phyloP scores from a whole-genome alignment of 2,888 invertebrate genomes.

The Tortricodes alternella region DNA sequence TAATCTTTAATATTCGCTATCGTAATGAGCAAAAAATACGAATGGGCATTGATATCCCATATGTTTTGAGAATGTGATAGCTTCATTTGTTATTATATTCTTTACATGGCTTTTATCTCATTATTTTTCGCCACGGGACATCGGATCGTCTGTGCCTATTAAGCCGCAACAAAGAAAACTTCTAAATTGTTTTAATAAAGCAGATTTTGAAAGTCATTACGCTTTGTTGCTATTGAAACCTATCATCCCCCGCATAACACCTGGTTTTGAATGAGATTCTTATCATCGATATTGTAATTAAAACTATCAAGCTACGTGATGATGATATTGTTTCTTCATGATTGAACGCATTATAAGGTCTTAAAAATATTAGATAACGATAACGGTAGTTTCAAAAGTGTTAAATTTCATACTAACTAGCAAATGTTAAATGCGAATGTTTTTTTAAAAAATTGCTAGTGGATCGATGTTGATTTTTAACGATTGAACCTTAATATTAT shows the following conservation, averaged over 20 bases:
- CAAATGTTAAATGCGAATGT: too few relatives aligned
- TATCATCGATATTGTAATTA: slow-evolving; percentile 69
- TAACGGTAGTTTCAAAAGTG: too few relatives aligned
- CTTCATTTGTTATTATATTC: slow-evolving; percentile 71
- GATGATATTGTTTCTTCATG: slow-evolving; percentile 35
- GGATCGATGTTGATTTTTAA: too few relatives aligned
- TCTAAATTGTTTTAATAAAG: slow-evolving; percentile 81
- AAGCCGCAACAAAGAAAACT: slow-evolving; percentile 63
- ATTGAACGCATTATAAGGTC: slow-evolving; percentile 9
- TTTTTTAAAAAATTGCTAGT: too few relatives aligned
- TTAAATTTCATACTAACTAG: too few relatives aligned
- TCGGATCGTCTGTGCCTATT: slow-evolving; percentile 62
- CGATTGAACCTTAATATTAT: too few relatives aligned
- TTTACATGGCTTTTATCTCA: slow-evolving; percentile 67
- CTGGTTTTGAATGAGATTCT: slow-evolving; percentile 65
- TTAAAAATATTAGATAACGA: background rate
- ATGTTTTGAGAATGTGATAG: slow-evolving; percentile 72
- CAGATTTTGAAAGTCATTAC: slow-evolving; percentile 69
- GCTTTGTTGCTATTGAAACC: slow-evolving; percentile 62
- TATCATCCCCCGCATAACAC: slow-evolving; percentile 63
- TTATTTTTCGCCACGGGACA: slow-evolving; percentile 76
- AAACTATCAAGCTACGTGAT: slow-evolving; percentile 41
- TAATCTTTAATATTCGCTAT: background rate
- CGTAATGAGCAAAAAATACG: slow-evolving; percentile 25
- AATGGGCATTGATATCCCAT: slow-evolving; percentile 40